Base-by-base conservation (phyloP, 2,797 vertebrate species). In the Sebastolobus alascanus region DNA sequence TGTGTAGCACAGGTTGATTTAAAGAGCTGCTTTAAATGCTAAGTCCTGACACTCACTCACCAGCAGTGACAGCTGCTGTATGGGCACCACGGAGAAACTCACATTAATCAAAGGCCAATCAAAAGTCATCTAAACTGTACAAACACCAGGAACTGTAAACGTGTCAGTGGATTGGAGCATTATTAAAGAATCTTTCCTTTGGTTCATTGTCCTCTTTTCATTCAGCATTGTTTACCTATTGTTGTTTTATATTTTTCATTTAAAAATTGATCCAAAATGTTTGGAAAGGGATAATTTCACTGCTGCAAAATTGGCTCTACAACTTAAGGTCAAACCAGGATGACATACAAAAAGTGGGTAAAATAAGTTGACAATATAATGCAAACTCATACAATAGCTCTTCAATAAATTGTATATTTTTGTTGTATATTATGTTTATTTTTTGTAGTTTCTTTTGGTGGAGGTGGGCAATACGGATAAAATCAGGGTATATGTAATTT, bases 1-100 rank as follows among this genome's bases (percentile, higher is more conserved):
- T 64, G 72, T 76, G 84, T 73, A 82, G 83, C 63, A 27, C 79
- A 37, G 79, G 81, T 70, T 93, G 92, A 92, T 93, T 90, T 91
- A 90, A 80, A 43, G 88, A 80, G 89, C 84, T 82, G 77, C 83
- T 93, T 92, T 92, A 92, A 92, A 93, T 92, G 91, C 89, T 92
- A 93, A 93, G 80, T 87, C 86, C 64, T 61, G 7, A n/a, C 88
- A 87, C 71, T 93, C 80, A 70, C 35, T 93, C 91, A 92, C 55
- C 12, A 25, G 63, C 78, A 1, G 2, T 84, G 91, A 71, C 90
- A 89, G 87, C 84, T n/a, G 56, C 77, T 86, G 70, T 59, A 76
- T 77, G 73, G 59, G 78, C 56, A 18, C 68, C 40, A 16, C 5
- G 2, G 59, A 77, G 43, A 71, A 50, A 61, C n/a, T 20, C 37